Conservation (phyloP, 1,140 invertebrate genomes). For the Drosophila miranda region DNA sequence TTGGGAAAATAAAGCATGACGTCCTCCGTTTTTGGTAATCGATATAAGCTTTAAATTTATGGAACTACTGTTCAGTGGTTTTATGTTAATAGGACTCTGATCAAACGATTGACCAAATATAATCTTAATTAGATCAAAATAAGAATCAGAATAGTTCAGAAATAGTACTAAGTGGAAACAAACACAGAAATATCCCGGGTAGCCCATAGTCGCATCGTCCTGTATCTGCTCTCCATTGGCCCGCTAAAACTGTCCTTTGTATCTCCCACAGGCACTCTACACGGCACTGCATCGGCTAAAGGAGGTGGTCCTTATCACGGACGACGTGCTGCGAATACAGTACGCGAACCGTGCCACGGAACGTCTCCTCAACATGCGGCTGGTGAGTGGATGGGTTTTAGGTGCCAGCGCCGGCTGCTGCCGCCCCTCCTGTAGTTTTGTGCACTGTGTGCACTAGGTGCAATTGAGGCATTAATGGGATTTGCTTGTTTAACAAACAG, state of each 20-base stretch:
- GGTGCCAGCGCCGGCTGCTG: background rate
- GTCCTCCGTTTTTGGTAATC: too few species aligned
- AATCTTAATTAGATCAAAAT: too few species aligned
- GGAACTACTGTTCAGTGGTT: too few species aligned
- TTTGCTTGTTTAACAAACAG: conserved; percentile 83
- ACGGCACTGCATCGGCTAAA: conserved; percentile 92
- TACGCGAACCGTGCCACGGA: conserved; percentile 80
- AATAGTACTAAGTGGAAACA: too few species aligned
- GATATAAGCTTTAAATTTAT: too few species aligned
- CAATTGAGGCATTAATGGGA: conserved; percentile 56
- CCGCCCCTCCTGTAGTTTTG: background rate
- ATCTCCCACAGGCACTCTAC: conserved; percentile 87
- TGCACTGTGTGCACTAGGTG: conserved; percentile 3
- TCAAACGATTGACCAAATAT: too few species aligned
- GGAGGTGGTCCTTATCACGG: conserved; percentile 94
- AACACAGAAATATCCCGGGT: too few species aligned
- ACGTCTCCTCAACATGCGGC: conserved; percentile 79
- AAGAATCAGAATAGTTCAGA: too few species aligned
- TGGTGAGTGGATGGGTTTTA: conserved; percentile 60
- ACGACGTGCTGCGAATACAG: conserved; percentile 91
- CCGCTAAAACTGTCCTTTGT: background rate
- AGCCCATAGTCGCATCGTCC: too few species aligned
- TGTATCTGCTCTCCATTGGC: too few species aligned
- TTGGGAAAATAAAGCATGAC: too few species aligned
- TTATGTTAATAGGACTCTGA: too few species aligned